These are phyloP conservation scores for Lanius ludovicianus DNA, from an alignment of 2,113 vertebrate species.

Conservation along the genomic window DNA sequence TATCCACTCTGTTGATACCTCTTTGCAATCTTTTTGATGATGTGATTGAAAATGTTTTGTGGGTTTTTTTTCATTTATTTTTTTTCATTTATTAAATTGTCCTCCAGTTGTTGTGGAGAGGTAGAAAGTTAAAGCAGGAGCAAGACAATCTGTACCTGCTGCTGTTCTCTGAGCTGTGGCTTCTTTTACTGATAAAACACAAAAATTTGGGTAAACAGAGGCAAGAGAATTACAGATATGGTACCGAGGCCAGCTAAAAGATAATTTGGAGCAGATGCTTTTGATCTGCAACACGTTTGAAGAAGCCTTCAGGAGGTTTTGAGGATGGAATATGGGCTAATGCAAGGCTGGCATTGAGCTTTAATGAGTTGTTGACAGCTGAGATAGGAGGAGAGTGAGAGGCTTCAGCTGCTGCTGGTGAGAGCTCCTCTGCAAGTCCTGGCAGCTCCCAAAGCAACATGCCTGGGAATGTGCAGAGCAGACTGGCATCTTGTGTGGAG, in stretches of 20 bases:
- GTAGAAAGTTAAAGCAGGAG: background rate
- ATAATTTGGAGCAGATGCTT: background rate
- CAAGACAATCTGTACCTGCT: rapidly evolving
- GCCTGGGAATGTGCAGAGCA: background rate
- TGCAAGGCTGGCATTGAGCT: background rate
- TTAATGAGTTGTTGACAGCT: background rate
- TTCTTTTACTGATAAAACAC: conserved; percentile 20
- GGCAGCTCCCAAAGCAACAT: background rate
- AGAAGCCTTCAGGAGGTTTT: background rate
- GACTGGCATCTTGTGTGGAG: background rate
- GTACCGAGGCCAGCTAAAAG: background rate
- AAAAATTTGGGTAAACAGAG: background rate
- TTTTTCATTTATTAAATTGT: background rate
- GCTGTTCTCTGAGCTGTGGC: background rate
- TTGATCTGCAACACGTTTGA: background rate
- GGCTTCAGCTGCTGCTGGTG: background rate
- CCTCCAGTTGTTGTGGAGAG: background rate
- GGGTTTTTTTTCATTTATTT: rapidly evolving
- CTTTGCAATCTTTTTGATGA: background rate
- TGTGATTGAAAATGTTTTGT: background rate
- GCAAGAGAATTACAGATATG: background rate
- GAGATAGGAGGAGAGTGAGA: background rate
- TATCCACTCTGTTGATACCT: background rate
- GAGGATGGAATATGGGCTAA: background rate
- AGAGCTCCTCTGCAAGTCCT: background rate